A percentile compares a stretch with the other conserved stretches of the same genome.
phyloP scores from a whole-genome alignment of 2,888 invertebrate genomes.

The Xanthorhoe spadicearia region DNA sequence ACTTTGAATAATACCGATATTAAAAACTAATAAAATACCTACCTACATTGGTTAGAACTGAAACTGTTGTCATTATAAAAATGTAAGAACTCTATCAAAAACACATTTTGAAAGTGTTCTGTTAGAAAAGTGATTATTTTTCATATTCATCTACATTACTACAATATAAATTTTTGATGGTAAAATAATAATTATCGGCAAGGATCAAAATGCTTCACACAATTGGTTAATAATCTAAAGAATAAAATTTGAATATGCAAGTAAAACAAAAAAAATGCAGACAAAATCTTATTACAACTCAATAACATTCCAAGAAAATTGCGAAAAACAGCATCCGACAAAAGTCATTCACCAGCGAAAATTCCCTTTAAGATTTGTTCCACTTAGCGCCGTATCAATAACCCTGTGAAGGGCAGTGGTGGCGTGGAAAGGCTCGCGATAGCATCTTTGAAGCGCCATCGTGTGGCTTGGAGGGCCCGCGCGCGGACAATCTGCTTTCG shows the following conservation, averaged over 20 bases:
- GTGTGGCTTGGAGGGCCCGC: constrained; percentile 53
- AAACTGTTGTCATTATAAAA: no score
- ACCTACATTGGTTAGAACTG: no score
- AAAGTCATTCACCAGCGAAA: constrained; percentile 34
- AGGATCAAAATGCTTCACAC: no score
- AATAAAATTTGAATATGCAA: background rate
- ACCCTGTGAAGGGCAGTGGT: constrained; percentile 60
- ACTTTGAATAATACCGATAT: no score
- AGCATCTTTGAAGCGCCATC: constrained; percentile 64
- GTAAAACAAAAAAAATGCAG: background rate
- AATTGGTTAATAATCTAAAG: background rate
- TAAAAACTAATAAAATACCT: no score
- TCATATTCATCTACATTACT: no score
- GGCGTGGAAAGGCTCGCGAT: constrained; percentile 72
- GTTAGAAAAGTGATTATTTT: no score
- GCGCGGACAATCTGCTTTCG: constrained; percentile 77
- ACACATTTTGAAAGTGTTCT: no score
- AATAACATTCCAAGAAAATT: background rate
- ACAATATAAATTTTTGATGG: no score
- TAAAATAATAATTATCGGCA: no score
- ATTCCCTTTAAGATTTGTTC: constrained; percentile 57
- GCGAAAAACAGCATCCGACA: constrained; percentile 12
- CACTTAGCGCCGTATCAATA: constrained; percentile 72
- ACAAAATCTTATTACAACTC: background rate
- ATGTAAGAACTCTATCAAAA: no score